Conservation (phyloP, 2,888 invertebrate genomes). For the Drosophila acutilabella region DNA sequence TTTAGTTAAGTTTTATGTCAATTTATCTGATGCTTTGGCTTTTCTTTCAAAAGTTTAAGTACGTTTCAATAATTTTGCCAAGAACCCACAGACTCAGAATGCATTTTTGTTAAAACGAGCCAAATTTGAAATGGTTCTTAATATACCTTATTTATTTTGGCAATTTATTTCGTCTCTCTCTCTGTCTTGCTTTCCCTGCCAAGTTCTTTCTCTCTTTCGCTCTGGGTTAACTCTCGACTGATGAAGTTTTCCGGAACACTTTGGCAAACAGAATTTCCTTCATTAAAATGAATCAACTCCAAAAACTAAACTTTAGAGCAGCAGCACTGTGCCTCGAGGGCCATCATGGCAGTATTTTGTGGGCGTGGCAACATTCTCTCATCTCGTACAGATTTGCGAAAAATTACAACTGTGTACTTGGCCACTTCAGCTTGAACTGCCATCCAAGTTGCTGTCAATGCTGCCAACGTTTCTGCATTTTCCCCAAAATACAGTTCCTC, state of each 20-base stretch:
- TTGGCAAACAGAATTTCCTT: conserved; percentile 63
- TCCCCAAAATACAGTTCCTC: neutral
- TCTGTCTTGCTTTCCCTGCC: neutral
- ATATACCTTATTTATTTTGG: conserved; percentile 25
- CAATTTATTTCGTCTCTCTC: neutral
- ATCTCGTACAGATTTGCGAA: conserved; percentile 64
- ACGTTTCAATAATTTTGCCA: neutral
- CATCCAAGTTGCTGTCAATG: conserved; percentile 44
- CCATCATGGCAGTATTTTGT: conserved; percentile 27
- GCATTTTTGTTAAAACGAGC: neutral
- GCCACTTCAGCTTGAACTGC: conserved; percentile 74
- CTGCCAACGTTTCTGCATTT: conserved; percentile 46
- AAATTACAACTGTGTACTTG: conserved; percentile 73
- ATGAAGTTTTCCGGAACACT: conserved; percentile 52
- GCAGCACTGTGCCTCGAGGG: conserved; percentile 53
- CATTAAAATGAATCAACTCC: conserved; percentile 70
- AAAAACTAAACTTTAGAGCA: conserved; percentile 61
- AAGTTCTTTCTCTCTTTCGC: neutral
- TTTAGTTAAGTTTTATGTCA: neutral
- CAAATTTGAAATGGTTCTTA: neutral
- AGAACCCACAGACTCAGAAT: neutral
- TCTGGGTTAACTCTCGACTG: conserved; percentile 9
- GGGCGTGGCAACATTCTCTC: conserved; percentile 20
- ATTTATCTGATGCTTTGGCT: neutral
- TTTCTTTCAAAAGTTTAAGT: neutral